A percentile compares a stretch with the other conserved stretches of the same genome.
These are phyloP conservation scores for Riparia riparia DNA, from an alignment of 2,113 vertebrate genomes.

Conservation along the genomic window DNA sequence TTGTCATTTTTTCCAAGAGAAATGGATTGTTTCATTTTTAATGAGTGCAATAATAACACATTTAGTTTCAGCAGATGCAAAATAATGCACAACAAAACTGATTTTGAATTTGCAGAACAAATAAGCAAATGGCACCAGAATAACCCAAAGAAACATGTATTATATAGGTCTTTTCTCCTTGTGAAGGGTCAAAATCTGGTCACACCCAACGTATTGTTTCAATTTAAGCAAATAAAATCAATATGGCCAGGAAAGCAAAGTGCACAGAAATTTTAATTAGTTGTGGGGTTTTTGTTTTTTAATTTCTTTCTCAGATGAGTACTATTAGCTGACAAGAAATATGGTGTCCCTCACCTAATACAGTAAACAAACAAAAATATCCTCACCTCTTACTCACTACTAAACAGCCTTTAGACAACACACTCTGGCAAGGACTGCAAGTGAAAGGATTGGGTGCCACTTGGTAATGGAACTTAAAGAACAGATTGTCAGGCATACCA, in stretches of 20 bases:
- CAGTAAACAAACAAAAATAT: slow-evolving; percentile 79
- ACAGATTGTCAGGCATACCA: slow-evolving; percentile 87
- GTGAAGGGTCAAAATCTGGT: slow-evolving; percentile 81
- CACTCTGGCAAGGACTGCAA: slow-evolving; percentile 77
- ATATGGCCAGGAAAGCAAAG: slow-evolving; percentile 85
- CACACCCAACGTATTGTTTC: slow-evolving; percentile 81
- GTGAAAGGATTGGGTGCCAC: slow-evolving; percentile 80
- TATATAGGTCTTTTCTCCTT: slow-evolving; percentile 81
- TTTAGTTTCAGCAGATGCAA: slow-evolving; percentile 89
- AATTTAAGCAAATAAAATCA: slow-evolving; percentile 87
- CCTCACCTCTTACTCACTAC: slow-evolving; percentile 79
- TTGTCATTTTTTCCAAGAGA: slow-evolving; percentile 90
- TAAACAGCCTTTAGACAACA: slow-evolving; percentile 80
- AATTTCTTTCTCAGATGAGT: slow-evolving; percentile 76
- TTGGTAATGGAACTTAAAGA: slow-evolving; percentile 84
- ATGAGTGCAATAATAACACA: slow-evolving; percentile 92
- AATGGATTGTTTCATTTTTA: slow-evolving; percentile 97
- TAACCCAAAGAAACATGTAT: slow-evolving; percentile 80
- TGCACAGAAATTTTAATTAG: slow-evolving; percentile 86
- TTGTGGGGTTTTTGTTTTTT: slow-evolving; percentile 66
- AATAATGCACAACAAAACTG: slow-evolving; percentile 88
- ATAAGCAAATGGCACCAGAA: slow-evolving; percentile 81
- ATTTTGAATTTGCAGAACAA: slow-evolving; percentile 89
- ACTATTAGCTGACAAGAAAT: slow-evolving; percentile 80
- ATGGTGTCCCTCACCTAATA: slow-evolving; percentile 80